Percentiles rank a stretch among this genome's conserved stretches.
These are phyloP conservation scores for Calycopis cecrops DNA, from an alignment of 1,140 invertebrate genomes.

Conservation along the genomic window DNA sequence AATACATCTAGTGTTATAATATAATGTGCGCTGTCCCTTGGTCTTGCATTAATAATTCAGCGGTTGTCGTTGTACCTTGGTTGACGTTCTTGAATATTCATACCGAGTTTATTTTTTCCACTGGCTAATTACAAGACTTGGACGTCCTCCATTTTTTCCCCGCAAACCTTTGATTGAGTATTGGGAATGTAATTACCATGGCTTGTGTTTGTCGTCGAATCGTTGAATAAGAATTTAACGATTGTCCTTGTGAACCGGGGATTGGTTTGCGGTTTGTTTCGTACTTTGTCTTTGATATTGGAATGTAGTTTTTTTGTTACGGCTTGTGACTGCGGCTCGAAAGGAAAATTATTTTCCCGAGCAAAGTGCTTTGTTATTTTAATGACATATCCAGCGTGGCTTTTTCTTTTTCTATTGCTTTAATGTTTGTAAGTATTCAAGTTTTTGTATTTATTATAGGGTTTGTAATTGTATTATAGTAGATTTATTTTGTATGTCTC, in stretches of 20 bases:
- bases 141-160: conserved; percentile 36
- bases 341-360: conserved; percentile 11
- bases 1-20: neutral
- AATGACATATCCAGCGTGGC: conserved; percentile 1
- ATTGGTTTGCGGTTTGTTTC: conserved; percentile 23
- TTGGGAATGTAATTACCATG: conserved; percentile 42
- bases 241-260: conserved; percentile 22
- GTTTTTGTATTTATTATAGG: too few species aligned
- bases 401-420: neutral
- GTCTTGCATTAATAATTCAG: conserved; percentile 27
- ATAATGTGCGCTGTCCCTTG: conserved; percentile 1
- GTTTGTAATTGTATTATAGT: too few species aligned
- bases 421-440: neutral
- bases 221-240: conserved; percentile 32
- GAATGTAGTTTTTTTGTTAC: conserved; percentile 4
- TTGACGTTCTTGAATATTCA: conserved; percentile 40
- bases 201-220: conserved; percentile 28
- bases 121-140: conserved; percentile 40
- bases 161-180: conserved; percentile 40
- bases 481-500: too few species aligned
- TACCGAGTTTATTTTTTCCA: conserved; percentile 32
- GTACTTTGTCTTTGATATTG: conserved; percentile 11
- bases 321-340: neutral
- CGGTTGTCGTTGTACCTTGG: conserved; percentile 21
- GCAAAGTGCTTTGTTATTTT: conserved; percentile 7